Evolutionary conservation across 2,113 vertebrate species (phyloP).

Genomic region (Bolborhynchus lineola): DNA sequence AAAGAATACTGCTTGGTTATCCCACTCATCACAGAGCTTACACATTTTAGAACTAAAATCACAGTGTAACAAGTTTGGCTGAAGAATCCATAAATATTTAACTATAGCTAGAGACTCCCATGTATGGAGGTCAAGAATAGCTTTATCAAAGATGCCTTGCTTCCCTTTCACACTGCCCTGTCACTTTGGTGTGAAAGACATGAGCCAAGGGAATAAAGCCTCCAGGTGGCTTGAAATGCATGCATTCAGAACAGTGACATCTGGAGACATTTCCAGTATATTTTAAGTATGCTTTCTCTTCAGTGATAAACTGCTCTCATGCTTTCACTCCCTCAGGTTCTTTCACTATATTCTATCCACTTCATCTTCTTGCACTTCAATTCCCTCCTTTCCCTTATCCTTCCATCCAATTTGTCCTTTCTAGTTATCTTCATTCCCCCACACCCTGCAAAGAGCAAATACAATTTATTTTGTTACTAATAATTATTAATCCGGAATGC

Average conservation of each 20-base stretch:
- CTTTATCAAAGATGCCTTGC: not conserved
- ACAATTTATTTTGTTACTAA: not conserved
- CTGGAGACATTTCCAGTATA: not conserved
- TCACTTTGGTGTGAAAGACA: not conserved
- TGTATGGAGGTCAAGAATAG: not conserved
- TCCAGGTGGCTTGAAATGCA: not conserved
- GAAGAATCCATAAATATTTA: not conserved
- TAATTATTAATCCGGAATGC: not conserved
- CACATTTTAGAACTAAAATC: not conserved
- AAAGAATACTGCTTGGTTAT: not conserved
- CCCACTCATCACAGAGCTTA: not conserved
- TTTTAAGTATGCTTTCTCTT: not conserved
- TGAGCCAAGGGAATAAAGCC: not conserved
- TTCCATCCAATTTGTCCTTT: not conserved
- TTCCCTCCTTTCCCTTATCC: not conserved
- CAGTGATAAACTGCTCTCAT: not conserved
- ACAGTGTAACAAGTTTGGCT: not conserved
- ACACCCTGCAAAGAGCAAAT: rapidly evolving
- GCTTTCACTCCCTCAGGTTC: not conserved
- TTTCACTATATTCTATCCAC: not conserved
- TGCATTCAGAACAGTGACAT: not conserved
- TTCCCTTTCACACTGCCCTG: not conserved
- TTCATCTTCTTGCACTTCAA: not conserved
- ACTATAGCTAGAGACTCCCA: not conserved
- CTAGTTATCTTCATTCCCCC: not conserved